phyloP scores from a whole-genome alignment of 2,113 vertebrate genomes.

The Eurypyga helias region DNA sequence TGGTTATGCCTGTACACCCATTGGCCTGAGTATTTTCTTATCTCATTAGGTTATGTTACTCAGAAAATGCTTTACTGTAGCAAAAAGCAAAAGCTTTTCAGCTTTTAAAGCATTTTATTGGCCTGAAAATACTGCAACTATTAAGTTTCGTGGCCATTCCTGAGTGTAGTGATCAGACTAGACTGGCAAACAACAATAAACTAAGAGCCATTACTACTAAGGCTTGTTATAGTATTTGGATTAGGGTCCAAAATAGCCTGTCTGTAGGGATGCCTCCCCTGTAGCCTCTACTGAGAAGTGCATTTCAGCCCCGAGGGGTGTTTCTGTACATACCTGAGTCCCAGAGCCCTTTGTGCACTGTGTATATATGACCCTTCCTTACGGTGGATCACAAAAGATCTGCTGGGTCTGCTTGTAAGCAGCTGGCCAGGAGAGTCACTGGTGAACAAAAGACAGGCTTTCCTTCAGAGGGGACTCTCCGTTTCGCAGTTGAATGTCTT shows the following conservation, averaged over 20 bases:
- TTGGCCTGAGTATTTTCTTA: background rate
- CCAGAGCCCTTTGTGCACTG: background rate
- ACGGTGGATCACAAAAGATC: background rate
- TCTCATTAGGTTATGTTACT: background rate
- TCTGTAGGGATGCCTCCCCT: background rate
- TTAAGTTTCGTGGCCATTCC: background rate
- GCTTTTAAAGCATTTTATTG: background rate
- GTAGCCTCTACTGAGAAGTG: background rate
- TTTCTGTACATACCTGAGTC: background rate
- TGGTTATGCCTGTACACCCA: background rate
- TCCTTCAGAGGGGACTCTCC: background rate
- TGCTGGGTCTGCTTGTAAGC: background rate
- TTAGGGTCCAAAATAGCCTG: background rate
- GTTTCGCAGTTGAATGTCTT: background rate
- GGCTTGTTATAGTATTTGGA: background rate
- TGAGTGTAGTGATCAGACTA: background rate
- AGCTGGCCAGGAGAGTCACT: background rate
- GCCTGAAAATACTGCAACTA: background rate
- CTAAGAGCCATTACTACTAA: background rate
- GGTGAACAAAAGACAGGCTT: background rate
- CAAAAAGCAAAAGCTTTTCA: background rate
- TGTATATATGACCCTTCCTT: background rate
- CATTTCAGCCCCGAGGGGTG: background rate
- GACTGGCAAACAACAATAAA: background rate
- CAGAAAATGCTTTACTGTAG: background rate